phyloP scores from a whole-genome alignment of 2,888 invertebrate genomes.

The Rutpela maculata region DNA sequence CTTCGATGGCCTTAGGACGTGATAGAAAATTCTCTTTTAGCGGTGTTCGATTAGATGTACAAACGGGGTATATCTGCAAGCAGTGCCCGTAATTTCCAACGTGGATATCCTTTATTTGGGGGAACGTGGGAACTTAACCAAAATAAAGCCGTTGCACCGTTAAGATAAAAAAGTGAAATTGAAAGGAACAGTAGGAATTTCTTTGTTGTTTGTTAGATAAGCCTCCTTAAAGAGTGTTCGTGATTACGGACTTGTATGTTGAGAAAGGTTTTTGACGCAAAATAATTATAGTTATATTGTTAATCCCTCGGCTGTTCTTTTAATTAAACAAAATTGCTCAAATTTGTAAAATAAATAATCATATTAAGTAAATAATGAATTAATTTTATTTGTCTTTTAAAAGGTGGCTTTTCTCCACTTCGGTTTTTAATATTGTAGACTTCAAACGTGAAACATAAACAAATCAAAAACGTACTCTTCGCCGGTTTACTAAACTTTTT shows the following conservation, averaged over 20 bases:
- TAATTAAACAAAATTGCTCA: too few species aligned
- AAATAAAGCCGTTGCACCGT: neutral
- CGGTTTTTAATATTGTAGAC: neutral
- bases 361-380: neutral
- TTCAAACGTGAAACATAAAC: too few species aligned
- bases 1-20: neutral
- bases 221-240: neutral
- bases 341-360: neutral
- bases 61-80: constrained; percentile 2
- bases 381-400: neutral
- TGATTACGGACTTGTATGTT: neutral
- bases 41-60: neutral
- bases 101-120: neutral
- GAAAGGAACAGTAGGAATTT: neutral
- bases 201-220: neutral
- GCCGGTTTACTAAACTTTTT: too few species aligned
- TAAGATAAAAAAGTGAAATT: constrained; percentile 3
- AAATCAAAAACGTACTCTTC: too few species aligned
- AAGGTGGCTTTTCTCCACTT: neutral
- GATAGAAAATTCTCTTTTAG: neutral
- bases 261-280: neutral
- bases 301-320: neutral
- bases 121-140: neutral
- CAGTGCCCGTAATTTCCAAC: neutral
- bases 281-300: neutral